Conservation (phyloP, 2,888 invertebrate species). For the Drosophila merina region DNA sequence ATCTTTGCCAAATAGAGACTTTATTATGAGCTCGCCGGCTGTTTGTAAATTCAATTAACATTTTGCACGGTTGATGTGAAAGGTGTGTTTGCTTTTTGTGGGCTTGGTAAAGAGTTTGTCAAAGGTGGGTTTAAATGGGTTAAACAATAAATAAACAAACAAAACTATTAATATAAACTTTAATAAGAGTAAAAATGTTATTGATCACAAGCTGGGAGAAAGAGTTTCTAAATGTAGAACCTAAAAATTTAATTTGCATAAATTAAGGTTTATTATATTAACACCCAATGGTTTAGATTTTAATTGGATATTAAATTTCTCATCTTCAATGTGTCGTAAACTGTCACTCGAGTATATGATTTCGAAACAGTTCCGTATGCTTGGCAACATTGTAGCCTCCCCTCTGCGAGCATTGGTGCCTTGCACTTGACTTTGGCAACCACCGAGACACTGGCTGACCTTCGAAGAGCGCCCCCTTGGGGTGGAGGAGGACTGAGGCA, state of each 20-base stretch:
- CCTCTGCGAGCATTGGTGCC: slow-evolving; percentile 38
- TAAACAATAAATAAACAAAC: neutral
- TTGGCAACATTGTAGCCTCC: neutral
- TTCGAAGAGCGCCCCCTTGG: slow-evolving; percentile 40
- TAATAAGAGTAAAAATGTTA: neutral
- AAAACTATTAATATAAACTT: neutral
- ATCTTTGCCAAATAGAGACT: neutral
- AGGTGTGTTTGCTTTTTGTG: neutral
- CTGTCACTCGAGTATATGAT: neutral
- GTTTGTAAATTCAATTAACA: slow-evolving; percentile 1
- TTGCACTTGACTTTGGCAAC: slow-evolving; percentile 45
- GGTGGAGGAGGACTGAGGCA: slow-evolving; percentile 13
- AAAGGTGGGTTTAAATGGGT: neutral
- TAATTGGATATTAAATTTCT: neutral
- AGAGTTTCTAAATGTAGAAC: neutral
- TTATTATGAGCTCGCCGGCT: neutral
- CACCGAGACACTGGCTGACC: slow-evolving; percentile 52
- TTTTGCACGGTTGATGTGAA: neutral
- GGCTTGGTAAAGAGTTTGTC: neutral
- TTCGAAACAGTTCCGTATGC: slow-evolving; percentile 22
- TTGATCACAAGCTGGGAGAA: neutral
- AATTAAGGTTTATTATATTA: neutral
- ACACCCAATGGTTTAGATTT: neutral
- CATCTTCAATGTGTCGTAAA: neutral
- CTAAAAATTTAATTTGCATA: neutral